These are phyloP conservation scores for Anthopleura xanthogrammica DNA, from an alignment of 92 coral and sea anemone species.

Conservation along the genomic window DNA sequence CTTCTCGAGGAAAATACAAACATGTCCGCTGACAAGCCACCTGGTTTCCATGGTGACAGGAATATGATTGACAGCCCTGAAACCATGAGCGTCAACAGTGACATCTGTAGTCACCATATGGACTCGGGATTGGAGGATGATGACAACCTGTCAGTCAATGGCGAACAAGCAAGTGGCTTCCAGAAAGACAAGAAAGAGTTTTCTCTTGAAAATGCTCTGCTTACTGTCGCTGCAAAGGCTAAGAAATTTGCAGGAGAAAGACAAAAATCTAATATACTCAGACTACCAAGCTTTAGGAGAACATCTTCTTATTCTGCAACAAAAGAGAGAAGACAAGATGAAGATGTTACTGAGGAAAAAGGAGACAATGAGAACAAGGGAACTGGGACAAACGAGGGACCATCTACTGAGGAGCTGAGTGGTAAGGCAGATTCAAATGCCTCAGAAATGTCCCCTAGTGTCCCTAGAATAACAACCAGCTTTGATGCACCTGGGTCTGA, in stretches of 20 bases:
- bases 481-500: slow-evolving; percentile 3
- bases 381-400: neutral
- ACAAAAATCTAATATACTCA: slow-evolving; percentile 21
- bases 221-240: slow-evolving; percentile 80
- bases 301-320: neutral
- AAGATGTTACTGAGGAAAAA: neutral
- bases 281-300: slow-evolving; percentile 21
- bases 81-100: slow-evolving; percentile 66
- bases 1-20: slow-evolving; percentile 52
- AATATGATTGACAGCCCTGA: slow-evolving; percentile 60
- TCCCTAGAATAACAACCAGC: slow-evolving; percentile 7
- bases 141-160: slow-evolving; percentile 43
- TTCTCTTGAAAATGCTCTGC: slow-evolving; percentile 64
- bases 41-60: slow-evolving; percentile 46
- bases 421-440: neutral
- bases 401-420: slow-evolving; percentile 19
- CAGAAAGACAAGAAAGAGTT: slow-evolving; percentile 39
- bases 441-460: slow-evolving; percentile 24
- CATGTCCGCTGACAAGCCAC: slow-evolving; percentile 34
- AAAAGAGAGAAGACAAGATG: neutral
- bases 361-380: neutral
- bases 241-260: slow-evolving; percentile 61
- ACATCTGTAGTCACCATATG: slow-evolving; percentile 33
- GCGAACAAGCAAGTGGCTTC: neutral
- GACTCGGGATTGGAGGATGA: slow-evolving; percentile 54